Base-by-base conservation (phyloP, 2,113 vertebrate genomes). In the Callorhinus ursinus region DNA sequence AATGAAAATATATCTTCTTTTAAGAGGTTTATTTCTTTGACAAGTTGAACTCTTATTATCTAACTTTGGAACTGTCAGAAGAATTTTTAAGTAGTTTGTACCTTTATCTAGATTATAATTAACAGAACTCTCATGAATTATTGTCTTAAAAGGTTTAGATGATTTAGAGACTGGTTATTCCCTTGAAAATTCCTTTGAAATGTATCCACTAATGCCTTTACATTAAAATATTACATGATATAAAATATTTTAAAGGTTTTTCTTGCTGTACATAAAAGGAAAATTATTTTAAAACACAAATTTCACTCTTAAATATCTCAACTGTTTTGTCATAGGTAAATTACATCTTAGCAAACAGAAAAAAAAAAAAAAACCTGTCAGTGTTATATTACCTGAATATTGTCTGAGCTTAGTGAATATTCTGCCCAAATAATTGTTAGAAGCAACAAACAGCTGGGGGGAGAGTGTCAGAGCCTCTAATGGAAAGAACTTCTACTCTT, bases 401-500 rank as follows among this genome's bases (percentile, higher is more conserved):
- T 46, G 46, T 46, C 46, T 46, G 46, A 46, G 76, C 65, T 90
- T 93, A 88, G 4, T 94, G 89, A 98, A 97, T 98, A 83, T 90
- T 97, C 96, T 95, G 88, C 89, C 39, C 46, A 65, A 87, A 93
- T 93, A 97, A 97, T 88, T 93, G 88, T 65, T 98, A 98, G 93
- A 98, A 98, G 98, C 97, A 99, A 98, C 98, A 99, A 97, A 99
- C 71, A 61, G 59, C 95, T 72, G 84, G 88, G 55, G 55, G 49
- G 51, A 97, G 51, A 99, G 98, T 99, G 99, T 97, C 90, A 63
- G 98, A 98, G 97, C 98, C 97, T 92, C 98, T 99, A 99, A 99
- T 99, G 99, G 99, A 99, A 99, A 99, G 99, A 99, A 98, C 98
- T 99, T 99, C 99, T 99, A 99, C 98, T 99, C 98, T 99, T 99